phyloP scores from a whole-genome alignment of 2,888 invertebrate genomes.

The Catonia carolina region DNA sequence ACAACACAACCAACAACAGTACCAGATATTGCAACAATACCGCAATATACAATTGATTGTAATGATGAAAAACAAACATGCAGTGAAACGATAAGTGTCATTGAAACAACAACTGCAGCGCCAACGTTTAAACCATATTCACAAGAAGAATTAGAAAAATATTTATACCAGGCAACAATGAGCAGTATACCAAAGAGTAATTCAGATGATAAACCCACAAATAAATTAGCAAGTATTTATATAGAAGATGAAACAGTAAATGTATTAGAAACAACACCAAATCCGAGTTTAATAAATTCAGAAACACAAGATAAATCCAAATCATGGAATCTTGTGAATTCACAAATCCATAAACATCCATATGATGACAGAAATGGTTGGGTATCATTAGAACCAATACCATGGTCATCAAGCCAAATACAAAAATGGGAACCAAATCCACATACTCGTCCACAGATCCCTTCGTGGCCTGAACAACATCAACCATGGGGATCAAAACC shows the following conservation, averaged over 20 bases:
- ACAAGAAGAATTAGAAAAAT: constrained; percentile 40
- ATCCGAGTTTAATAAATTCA: constrained; percentile 17
- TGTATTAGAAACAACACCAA: constrained; percentile 28
- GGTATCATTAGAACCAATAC: constrained; percentile 68
- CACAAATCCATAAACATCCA: constrained; percentile 46
- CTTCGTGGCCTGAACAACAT: constrained; percentile 39
- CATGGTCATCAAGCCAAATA: constrained; percentile 73
- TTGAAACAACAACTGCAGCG: constrained; percentile 29
- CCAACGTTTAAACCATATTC: constrained; percentile 46
- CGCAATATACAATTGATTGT: constrained; percentile 12
- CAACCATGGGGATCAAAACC: constrained; percentile 39
- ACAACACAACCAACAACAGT: background rate
- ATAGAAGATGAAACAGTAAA: constrained; percentile 32
- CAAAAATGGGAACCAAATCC: constrained; percentile 69
- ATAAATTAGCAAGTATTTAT: constrained; percentile 34
- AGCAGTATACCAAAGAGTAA: constrained; percentile 23
- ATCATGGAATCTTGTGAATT: constrained; percentile 37
- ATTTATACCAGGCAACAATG: constrained; percentile 31
- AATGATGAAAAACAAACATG: constrained; percentile 12
- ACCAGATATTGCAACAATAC: background rate
- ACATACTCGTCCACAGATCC: constrained; percentile 43
- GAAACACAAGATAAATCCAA: constrained; percentile 31
- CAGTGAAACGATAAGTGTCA: constrained; percentile 12
- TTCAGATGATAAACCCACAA: constrained; percentile 27
- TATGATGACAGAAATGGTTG: constrained; percentile 66